phyloP scores from a whole-genome alignment of 2,113 vertebrate species.

The Ceyx margarethae region DNA sequence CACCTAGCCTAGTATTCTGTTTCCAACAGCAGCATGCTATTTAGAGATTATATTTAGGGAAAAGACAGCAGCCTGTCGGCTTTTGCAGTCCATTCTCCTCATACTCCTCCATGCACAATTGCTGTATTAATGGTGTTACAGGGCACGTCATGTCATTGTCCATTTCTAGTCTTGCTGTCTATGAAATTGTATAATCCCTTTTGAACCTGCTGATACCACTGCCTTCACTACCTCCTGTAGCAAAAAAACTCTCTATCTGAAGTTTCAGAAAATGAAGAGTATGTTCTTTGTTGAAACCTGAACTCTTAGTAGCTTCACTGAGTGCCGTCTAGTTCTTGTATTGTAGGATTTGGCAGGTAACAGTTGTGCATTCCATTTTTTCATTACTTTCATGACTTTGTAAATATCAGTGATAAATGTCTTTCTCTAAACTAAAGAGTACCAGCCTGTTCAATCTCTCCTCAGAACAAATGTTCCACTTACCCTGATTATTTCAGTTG shows the following conservation, averaged over 20 bases:
- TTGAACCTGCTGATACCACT: not conserved
- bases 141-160: not conserved
- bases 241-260: not conserved
- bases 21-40: not conserved
- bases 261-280: not conserved
- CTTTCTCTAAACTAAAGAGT: not conserved
- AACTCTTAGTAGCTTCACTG: not conserved
- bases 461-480: not conserved
- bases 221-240: not conserved
- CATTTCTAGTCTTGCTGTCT: not conserved
- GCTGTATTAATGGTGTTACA: not conserved
- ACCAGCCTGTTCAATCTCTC: not conserved
- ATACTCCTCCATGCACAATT: not conserved
- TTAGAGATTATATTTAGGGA: not conserved
- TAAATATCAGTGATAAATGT: not conserved
- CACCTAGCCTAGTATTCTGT: not conserved
- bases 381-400: not conserved
- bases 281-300: not conserved
- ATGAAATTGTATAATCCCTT: not conserved
- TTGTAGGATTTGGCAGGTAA: not conserved
- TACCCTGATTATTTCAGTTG: not conserved
- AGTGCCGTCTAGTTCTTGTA: not conserved
- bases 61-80: not conserved
- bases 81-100: not conserved
- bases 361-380: not conserved